Evolutionary conservation across 53 echinoderm and acorn worm species (phyloP).

Genomic region (Henricia sp.): DNA sequence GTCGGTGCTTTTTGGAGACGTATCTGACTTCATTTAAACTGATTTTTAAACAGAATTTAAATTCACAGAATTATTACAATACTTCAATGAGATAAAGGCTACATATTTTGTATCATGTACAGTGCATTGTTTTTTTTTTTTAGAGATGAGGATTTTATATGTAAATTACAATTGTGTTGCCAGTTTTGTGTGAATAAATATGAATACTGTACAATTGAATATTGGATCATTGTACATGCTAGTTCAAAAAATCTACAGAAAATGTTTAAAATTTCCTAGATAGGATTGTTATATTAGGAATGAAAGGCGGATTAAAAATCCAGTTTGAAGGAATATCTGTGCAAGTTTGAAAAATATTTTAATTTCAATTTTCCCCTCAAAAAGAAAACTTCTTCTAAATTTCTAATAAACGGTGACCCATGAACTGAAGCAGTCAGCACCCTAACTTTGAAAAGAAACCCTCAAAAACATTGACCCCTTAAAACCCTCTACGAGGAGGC

Average conservation of each 20-base stretch:
- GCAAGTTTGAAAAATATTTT: too few species aligned
- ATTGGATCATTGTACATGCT: constrained; percentile 38
- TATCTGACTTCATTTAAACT: too few species aligned
- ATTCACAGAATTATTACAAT: not conserved
- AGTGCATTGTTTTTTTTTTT: constrained; percentile 9
- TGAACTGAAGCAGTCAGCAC: too few species aligned
- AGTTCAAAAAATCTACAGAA: constrained; percentile 9
- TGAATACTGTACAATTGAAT: constrained; percentile 38
- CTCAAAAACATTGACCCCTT: too few species aligned
- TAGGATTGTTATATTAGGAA: not conserved
- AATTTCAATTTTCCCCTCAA: too few species aligned
- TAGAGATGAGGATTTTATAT: constrained; percentile 27
- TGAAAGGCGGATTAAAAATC: constrained; percentile 32
- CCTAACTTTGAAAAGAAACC: too few species aligned
- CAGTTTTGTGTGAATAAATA: constrained; percentile 38
- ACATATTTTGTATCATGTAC: constrained; percentile 5
- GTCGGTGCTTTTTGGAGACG: too few species aligned
- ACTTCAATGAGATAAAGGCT: not conserved
- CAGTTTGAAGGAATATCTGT: not conserved
- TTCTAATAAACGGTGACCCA: too few species aligned
- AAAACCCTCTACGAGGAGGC: too few species aligned
- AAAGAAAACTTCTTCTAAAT: too few species aligned
- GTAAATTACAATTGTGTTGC: constrained; percentile 27
- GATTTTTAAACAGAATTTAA: too few species aligned
- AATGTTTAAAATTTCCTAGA: not conserved